phyloP scores from a whole-genome alignment of 2,113 vertebrate genomes.

The Canis aureus region DNA sequence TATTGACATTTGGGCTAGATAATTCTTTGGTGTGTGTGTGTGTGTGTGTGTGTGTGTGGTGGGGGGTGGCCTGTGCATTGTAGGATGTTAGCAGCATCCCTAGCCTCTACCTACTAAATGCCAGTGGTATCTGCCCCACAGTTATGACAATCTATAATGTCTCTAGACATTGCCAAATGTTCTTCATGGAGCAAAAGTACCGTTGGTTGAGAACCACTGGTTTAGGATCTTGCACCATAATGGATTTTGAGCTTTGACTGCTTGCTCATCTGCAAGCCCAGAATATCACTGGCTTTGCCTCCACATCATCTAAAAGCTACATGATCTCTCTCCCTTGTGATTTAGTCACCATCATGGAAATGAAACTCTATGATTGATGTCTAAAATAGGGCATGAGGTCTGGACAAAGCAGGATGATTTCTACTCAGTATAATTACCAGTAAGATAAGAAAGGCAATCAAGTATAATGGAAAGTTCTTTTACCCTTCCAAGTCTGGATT shows the following conservation, averaged over 20 bases:
- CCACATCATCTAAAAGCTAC: neutral
- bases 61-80: neutral
- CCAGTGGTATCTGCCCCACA: neutral
- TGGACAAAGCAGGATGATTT: neutral
- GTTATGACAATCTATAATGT: neutral
- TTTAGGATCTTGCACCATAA: neutral
- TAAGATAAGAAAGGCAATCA: neutral
- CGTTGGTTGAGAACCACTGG: neutral
- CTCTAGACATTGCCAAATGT: neutral
- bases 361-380: neutral
- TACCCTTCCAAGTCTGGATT: neutral
- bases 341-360: neutral
- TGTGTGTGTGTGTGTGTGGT: no score
- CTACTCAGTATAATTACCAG: neutral
- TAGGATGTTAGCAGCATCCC: neutral
- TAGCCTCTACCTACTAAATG: no score
- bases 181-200: accelerated
- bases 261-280: neutral
- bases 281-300: neutral
- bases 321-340: neutral
- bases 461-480: neutral
- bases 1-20: neutral
- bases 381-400: neutral
- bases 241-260: neutral
- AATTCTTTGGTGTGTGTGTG: neutral